These are phyloP conservation scores for Cacatua alba DNA, from an alignment of 2,113 vertebrate species.

Conservation along the genomic window DNA sequence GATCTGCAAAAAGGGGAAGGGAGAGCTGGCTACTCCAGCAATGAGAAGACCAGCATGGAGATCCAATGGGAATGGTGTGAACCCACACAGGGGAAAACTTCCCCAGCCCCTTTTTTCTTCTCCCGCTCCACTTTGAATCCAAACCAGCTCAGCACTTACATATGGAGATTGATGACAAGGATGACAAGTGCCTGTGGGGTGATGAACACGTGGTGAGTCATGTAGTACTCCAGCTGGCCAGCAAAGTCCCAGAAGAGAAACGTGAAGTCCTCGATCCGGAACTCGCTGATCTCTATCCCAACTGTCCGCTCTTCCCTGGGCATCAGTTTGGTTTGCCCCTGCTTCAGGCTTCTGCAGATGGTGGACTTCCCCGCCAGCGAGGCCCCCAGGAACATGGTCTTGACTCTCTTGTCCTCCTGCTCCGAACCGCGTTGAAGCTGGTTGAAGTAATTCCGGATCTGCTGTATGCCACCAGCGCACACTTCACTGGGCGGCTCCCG, in stretches of 20 bases:
- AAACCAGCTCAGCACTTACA: slow-evolving; percentile 36
- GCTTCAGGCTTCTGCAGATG: slow-evolving; percentile 70
- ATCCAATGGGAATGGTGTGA: background rate
- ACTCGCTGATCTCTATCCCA: slow-evolving; percentile 76
- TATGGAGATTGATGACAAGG: slow-evolving; percentile 71
- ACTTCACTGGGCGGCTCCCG: slow-evolving; percentile 67
- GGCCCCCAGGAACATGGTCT: slow-evolving; percentile 77
- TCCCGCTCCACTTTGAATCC: background rate
- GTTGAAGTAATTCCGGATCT: slow-evolving; percentile 72
- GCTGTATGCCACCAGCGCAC: slow-evolving; percentile 70
- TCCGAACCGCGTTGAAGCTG: slow-evolving; percentile 41
- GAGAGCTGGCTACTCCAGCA: background rate
- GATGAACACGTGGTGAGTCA: slow-evolving; percentile 77
- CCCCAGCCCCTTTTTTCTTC: background rate
- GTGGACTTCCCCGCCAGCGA: slow-evolving; percentile 75
- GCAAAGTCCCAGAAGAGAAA: slow-evolving; percentile 82
- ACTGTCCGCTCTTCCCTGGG: slow-evolving; percentile 56
- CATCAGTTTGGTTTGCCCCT: slow-evolving; percentile 29
- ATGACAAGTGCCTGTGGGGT: slow-evolving; percentile 73
- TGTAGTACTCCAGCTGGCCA: slow-evolving; percentile 78
- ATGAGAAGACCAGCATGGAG: background rate
- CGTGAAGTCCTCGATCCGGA: slow-evolving; percentile 43
- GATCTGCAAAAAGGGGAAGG: background rate
- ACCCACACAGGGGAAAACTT: background rate
- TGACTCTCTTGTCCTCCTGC: slow-evolving; percentile 65